A percentile compares a stretch with the other conserved stretches of the same genome.
phyloP scores from a whole-genome alignment of 2,113 vertebrate species.

The Sphaerodactylus townsendi region DNA sequence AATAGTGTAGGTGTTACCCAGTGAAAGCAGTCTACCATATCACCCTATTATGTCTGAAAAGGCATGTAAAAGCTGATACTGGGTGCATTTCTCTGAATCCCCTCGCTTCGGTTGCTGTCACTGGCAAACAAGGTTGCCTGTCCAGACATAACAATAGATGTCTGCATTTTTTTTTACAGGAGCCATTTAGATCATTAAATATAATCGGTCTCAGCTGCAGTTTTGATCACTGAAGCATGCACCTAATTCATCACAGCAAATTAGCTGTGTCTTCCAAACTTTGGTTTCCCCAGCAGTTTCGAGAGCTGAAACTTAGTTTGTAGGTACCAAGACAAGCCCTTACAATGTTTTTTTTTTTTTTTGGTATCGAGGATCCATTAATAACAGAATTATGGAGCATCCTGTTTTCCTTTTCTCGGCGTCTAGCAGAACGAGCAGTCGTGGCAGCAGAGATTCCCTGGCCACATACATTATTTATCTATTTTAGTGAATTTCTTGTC shows the following conservation, averaged over 20 bases:
- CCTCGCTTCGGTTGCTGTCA: conserved; percentile 37
- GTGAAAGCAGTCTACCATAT: background rate
- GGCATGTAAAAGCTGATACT: background rate
- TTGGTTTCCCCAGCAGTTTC: conserved; percentile 63
- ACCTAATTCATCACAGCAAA: conserved; percentile 81
- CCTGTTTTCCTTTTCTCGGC: conserved; percentile 46
- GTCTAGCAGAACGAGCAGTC: conserved; percentile 63
- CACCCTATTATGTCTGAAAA: background rate
- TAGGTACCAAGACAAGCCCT: conserved; percentile 38
- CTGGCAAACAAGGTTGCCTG: conserved; percentile 46
- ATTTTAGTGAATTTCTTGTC: conserved; percentile 74
- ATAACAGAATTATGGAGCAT: conserved; percentile 54
- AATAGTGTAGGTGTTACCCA: conserved; percentile 17
- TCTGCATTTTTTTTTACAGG: conserved; percentile 63
- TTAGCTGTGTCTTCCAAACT: conserved; percentile 72
- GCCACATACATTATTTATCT: conserved; percentile 77
- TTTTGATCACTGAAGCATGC: conserved; percentile 76
- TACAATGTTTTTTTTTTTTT: background rate
- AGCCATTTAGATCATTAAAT: conserved; percentile 75
- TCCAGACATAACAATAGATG: conserved; percentile 65
- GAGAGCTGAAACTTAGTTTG: conserved; percentile 46
- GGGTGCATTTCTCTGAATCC: conserved; percentile 19
- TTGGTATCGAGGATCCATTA: conserved; percentile 54
- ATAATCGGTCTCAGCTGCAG: conserved; percentile 82
- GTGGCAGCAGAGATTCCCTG: conserved; percentile 61